These are phyloP conservation scores for Luperina nickerlii DNA, from an alignment of 2,888 invertebrate genomes.

Conservation along the genomic window DNA sequence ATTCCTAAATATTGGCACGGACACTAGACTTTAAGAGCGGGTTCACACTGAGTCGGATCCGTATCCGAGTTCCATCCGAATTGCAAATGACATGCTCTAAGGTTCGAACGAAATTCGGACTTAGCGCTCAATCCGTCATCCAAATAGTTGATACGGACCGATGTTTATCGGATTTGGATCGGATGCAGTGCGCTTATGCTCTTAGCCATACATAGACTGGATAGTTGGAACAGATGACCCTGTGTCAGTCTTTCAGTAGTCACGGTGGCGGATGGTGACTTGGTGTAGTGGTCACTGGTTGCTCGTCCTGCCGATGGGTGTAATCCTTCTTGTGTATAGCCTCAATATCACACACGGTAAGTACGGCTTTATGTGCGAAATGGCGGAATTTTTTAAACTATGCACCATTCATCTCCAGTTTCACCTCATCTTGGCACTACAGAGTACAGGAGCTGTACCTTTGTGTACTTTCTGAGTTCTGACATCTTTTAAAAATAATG, in stretches of 20 bases:
- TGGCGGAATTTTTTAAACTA: background rate
- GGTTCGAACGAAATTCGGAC: background rate
- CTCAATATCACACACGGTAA: background rate
- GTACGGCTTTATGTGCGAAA: background rate
- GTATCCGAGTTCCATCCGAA: background rate
- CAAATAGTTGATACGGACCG: background rate
- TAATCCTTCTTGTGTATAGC: background rate
- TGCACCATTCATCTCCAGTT: background rate
- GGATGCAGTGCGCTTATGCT: background rate
- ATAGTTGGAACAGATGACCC: background rate
- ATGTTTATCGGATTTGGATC: background rate
- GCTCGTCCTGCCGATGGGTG: background rate
- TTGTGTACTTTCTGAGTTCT: background rate
- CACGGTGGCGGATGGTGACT: background rate
- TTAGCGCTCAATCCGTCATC: background rate
- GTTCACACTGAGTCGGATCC: background rate
- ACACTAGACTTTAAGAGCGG: background rate
- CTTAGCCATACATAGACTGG: background rate
- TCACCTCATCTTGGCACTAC: too few relatives aligned
- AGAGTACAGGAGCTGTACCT: background rate
- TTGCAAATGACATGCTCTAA: background rate
- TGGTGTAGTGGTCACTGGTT: background rate
- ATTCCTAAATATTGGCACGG: background rate
- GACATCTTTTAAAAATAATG: conserved; percentile 7
- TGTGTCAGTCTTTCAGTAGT: background rate